Percentiles rank a stretch among this genome's conserved stretches.
Evolutionary conservation across 2,113 vertebrate genomes (phyloP).

Genomic region (Ahaetulla prasina): DNA sequence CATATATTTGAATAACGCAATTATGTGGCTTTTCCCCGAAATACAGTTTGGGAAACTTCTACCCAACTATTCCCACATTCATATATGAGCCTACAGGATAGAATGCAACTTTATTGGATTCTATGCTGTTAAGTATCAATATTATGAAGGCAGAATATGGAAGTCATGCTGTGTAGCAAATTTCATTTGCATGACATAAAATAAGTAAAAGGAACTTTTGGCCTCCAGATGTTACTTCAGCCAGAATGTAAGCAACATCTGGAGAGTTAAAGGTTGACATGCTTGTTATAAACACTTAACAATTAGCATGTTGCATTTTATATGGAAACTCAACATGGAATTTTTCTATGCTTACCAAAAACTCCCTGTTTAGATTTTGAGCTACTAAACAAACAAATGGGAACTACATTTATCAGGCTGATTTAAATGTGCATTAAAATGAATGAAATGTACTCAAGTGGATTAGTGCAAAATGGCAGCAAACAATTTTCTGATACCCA

Average conservation of each 20-base stretch:
- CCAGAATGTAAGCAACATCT: background rate
- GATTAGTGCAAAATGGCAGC: background rate
- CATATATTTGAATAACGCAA: background rate
- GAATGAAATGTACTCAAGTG: background rate
- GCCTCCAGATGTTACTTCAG: background rate
- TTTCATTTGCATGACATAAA: conserved; percentile 13
- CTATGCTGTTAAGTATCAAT: background rate
- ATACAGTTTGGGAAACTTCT: background rate
- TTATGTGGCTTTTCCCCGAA: background rate
- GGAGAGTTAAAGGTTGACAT: background rate
- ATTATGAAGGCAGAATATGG: background rate
- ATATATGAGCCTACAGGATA: background rate
- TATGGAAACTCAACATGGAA: background rate
- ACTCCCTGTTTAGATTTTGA: background rate
- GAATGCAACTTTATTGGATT: background rate
- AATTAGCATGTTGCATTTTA: background rate
- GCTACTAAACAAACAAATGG: background rate
- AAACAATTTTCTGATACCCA: conserved; percentile 8
- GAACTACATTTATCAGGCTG: background rate
- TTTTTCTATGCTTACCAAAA: background rate
- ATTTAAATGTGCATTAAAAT: background rate
- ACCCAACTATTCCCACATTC: background rate
- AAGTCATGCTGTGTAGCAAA: conserved; percentile 10
- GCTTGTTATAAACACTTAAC: background rate
- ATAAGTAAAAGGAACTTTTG: background rate